These are phyloP conservation scores for Euura saliciscinereae DNA, from an alignment of 1,140 invertebrate species.

Conservation along the genomic window DNA sequence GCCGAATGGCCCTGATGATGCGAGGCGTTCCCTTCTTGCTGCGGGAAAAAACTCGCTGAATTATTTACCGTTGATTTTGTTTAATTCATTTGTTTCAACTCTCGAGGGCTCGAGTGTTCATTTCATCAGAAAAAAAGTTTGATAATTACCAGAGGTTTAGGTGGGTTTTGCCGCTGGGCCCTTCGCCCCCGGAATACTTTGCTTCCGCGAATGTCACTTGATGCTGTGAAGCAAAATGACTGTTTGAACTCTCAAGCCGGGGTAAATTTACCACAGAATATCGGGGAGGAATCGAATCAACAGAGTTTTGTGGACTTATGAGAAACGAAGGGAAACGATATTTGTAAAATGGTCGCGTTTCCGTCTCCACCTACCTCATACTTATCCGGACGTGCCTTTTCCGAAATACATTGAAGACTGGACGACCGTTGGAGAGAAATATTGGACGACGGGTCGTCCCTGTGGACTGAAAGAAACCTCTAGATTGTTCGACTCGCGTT, in stretches of 20 bases:
- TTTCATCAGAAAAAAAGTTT: slow-evolving; percentile 24
- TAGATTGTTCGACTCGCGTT: neutral
- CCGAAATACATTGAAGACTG: slow-evolving; percentile 18
- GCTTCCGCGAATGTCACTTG: slow-evolving; percentile 39
- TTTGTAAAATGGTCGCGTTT: slow-evolving; percentile 5
- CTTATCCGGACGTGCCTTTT: slow-evolving; percentile 20
- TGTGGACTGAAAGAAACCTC: neutral
- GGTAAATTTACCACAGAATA: too few relatives aligned
- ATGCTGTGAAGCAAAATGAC: slow-evolving; percentile 18
- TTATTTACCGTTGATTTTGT: too few relatives aligned
- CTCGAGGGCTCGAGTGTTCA: too few relatives aligned
- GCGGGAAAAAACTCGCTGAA: slow-evolving; percentile 20
- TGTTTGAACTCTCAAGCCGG: too few relatives aligned
- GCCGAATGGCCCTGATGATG: slow-evolving; percentile 38
- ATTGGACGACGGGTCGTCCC: neutral
- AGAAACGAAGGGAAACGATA: neutral
- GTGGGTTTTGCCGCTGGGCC: slow-evolving; percentile 27
- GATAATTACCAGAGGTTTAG: slow-evolving; percentile 49
- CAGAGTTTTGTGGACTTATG: neutral
- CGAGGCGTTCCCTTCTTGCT: slow-evolving; percentile 35
- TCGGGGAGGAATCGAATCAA: neutral
- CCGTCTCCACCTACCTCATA: slow-evolving; percentile 31
- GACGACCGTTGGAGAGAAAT: neutral
- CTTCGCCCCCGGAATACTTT: slow-evolving; percentile 28
- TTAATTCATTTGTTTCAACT: too few relatives aligned